Evolutionary conservation across 1,140 invertebrate species (phyloP).

Genomic region (Bombus affinis): DNA sequence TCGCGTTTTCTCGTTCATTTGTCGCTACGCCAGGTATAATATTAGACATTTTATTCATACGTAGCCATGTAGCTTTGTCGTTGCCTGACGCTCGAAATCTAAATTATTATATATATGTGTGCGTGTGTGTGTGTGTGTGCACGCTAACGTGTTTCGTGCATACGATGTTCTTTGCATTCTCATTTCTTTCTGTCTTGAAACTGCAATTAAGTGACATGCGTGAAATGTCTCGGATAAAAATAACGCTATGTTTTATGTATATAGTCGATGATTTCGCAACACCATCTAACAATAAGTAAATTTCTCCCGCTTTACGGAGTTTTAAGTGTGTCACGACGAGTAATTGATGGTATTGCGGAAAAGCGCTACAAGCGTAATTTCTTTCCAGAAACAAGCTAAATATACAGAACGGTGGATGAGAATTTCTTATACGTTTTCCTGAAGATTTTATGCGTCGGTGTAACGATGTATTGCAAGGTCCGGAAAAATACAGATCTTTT

Average conservation of each 20-base stretch:
- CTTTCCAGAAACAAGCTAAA: background rate
- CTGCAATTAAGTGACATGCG: background rate
- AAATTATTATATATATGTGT: background rate
- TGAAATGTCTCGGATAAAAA: background rate
- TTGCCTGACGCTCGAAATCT: background rate
- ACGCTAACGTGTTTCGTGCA: no score
- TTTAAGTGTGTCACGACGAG: background rate
- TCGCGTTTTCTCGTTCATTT: slow-evolving; percentile 6
- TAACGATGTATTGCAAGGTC: no score
- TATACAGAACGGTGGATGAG: background rate
- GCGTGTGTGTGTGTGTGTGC: fast-evolving
- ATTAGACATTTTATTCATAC: background rate
- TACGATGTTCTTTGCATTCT: background rate
- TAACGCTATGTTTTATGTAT: no score
- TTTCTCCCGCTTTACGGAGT: background rate
- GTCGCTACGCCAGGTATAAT: background rate
- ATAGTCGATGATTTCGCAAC: background rate
- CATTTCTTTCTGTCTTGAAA: background rate
- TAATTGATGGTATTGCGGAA: background rate
- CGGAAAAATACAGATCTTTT: no score
- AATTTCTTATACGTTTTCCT: background rate
- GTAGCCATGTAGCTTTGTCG: background rate
- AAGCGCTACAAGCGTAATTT: background rate
- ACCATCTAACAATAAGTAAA: background rate
- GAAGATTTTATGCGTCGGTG: no score